phyloP scores from a whole-genome alignment of 2,113 vertebrate genomes.

The Ophthalmolycus amberensis region DNA sequence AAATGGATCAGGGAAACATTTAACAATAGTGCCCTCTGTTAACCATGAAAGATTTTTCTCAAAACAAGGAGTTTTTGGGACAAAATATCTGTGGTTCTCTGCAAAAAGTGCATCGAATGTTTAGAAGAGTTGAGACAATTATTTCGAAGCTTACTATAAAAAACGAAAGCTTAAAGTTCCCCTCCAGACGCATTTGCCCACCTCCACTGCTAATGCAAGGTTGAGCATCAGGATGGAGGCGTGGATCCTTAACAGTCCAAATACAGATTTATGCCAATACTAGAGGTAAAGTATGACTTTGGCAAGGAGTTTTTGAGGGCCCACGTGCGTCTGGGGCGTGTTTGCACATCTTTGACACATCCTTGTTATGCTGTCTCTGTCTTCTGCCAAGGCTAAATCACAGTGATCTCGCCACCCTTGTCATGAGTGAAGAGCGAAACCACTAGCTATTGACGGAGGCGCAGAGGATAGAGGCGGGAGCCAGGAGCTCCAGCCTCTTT shows the following conservation, averaged over 20 bases:
- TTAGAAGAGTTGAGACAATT: neutral
- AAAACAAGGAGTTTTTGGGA: neutral
- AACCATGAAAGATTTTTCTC: slow-evolving; percentile 43
- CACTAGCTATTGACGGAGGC: slow-evolving; percentile 20
- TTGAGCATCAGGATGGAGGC: neutral
- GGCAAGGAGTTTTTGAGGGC: neutral
- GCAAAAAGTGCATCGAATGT: neutral
- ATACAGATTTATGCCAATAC: neutral
- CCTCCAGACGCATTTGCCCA: neutral
- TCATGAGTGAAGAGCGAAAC: slow-evolving; percentile 50
- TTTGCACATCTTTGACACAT: neutral
- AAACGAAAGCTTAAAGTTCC: neutral
- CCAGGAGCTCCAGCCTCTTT: neutral
- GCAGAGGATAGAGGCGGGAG: slow-evolving; percentile 22
- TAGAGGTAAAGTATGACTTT: neutral
- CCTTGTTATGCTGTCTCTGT: slow-evolving; percentile 14
- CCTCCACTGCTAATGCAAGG: neutral
- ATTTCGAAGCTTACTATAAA: too few relatives aligned
- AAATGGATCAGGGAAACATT: slow-evolving; percentile 25
- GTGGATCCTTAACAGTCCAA: neutral
- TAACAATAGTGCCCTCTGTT: slow-evolving; percentile 29
- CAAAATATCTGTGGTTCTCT: neutral
- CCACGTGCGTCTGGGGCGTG: neutral
- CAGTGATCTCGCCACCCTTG: slow-evolving; percentile 33
- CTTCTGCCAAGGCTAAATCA: slow-evolving; percentile 31